Evolutionary conservation across 2,113 vertebrate species (phyloP).

Genomic region (Lophius piscatorius): DNA sequence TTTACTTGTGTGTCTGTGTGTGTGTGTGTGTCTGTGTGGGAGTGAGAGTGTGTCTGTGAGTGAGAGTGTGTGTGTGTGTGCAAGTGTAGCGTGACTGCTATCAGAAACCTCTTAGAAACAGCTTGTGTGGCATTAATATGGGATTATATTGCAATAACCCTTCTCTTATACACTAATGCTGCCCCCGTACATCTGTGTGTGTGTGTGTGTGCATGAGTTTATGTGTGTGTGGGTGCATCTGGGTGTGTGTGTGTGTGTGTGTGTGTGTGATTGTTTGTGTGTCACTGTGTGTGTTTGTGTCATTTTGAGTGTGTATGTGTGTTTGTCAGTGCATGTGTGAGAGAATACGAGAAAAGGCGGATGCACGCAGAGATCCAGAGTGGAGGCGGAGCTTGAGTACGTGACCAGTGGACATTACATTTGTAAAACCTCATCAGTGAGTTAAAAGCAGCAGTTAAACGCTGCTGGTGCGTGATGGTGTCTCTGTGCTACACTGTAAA

Average conservation of each 20-base stretch:
- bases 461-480: no score
- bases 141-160: constrained; percentile 69
- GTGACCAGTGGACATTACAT: no score
- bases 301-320: no score
- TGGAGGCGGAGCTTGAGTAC: no score
- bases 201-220: neutral
- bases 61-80: neutral
- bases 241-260: no score
- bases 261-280: no score
- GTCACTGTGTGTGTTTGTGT: no score
- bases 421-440: no score
- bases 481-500: no score
- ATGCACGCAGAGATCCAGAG: no score
- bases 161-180: constrained; percentile 61
- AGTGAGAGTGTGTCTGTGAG: neutral
- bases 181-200: constrained; percentile 20
- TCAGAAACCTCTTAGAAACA: constrained; percentile 58
- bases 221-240: constrained; percentile 3
- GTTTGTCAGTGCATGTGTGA: no score
- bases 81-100: constrained; percentile 19
- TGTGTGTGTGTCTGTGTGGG: constrained; percentile 5
- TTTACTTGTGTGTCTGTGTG: neutral
- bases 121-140: constrained; percentile 60
- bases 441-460: no score
- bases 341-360: neutral